Conservation (phyloP, 30 jellyfish, hydroid and myxozoan species). For the Mastigias papua region DNA sequence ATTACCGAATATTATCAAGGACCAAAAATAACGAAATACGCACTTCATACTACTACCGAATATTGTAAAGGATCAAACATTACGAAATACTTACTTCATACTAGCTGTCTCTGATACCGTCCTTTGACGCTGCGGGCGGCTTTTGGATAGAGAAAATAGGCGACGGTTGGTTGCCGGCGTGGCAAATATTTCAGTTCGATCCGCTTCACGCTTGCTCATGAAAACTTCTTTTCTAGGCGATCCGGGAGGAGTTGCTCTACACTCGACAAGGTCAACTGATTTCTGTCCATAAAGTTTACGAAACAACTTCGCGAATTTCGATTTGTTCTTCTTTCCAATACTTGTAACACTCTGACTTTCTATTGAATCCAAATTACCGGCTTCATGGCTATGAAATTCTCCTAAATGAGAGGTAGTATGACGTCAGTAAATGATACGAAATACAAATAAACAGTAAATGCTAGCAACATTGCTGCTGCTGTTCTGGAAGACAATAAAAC, state of each 20-base stretch:
- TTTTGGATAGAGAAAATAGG: conserved; percentile 36
- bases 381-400: not conserved
- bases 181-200: conserved; percentile 51
- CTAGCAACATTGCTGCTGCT: no score
- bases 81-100: not conserved
- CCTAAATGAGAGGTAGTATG: no score
- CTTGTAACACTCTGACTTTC: conserved; percentile 5
- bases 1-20: no score
- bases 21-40: no score
- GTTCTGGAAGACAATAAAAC: no score
- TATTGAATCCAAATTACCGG: not conserved
- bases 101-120: conserved; percentile 64
- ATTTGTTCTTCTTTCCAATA: conserved; percentile 42
- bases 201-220: conserved; percentile 4
- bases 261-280: conserved; percentile 15
- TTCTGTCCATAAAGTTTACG: conserved; percentile 63
- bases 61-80: not conserved
- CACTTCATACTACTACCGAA: no score
- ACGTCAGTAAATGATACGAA: no score
- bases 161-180: conserved; percentile 60
- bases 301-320: conserved; percentile 24
- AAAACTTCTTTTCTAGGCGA: conserved; percentile 17
- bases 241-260: conserved; percentile 51
- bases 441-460: no score
- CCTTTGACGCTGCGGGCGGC: conserved; percentile 64